Conservation (phyloP, 2,113 vertebrate genomes). For the Mesocricetus auratus region DNA sequence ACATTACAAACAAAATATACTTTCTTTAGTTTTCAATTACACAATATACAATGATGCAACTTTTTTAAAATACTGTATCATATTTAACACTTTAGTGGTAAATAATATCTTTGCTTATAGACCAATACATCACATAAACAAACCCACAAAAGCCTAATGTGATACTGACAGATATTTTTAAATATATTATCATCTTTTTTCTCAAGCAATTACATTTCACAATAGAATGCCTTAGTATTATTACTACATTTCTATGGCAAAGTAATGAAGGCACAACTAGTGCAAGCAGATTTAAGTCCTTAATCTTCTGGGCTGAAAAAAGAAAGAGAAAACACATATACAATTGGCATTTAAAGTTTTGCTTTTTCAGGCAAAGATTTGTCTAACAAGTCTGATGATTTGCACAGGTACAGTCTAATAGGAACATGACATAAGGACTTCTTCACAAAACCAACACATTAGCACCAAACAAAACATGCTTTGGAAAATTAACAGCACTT, state of each 20-base stretch:
- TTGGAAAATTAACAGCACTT: slow-evolving; percentile 89
- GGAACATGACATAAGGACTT: slow-evolving; percentile 91
- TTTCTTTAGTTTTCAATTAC: slow-evolving; percentile 61
- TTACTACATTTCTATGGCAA: slow-evolving; percentile 67
- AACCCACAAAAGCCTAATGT: slow-evolving; percentile 32
- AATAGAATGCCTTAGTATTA: slow-evolving; percentile 42
- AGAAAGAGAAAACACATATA: slow-evolving; percentile 68
- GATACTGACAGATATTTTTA: slow-evolving; percentile 29
- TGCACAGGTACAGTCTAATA: slow-evolving; percentile 94
- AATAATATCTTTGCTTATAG: slow-evolving; percentile 63
- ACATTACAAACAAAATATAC: slow-evolving; percentile 67
- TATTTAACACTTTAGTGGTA: slow-evolving; percentile 54
- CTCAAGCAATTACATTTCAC: slow-evolving; percentile 53
- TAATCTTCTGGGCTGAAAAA: slow-evolving; percentile 39
- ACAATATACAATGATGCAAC: slow-evolving; percentile 46
- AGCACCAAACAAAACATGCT: slow-evolving; percentile 96
- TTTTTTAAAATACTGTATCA: slow-evolving; percentile 45
- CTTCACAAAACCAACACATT: slow-evolving; percentile 94
- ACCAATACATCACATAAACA: slow-evolving; percentile 55
- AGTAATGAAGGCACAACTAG: slow-evolving; percentile 69
- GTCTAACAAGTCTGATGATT: slow-evolving; percentile 84
- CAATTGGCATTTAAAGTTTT: slow-evolving; percentile 85
- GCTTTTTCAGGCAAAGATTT: slow-evolving; percentile 85
- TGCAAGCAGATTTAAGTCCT: slow-evolving; percentile 61
- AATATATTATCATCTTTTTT: slow-evolving; percentile 58